These are phyloP conservation scores for Hyles vespertilio DNA, from an alignment of 1,140 invertebrate species.

Conservation along the genomic window DNA sequence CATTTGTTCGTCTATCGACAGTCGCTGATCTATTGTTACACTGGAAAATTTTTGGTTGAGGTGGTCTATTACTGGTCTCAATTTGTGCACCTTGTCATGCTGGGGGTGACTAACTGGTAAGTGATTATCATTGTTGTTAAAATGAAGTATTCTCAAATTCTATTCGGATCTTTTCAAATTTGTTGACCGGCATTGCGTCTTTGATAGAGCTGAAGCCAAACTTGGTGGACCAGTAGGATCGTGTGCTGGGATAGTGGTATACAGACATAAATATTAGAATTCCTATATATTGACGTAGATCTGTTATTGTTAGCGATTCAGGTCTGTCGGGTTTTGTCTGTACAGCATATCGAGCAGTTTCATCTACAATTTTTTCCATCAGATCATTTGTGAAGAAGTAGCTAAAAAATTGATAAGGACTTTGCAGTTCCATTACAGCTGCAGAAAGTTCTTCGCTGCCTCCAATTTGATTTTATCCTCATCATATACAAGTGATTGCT, in stretches of 20 bases:
- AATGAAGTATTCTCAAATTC: slow-evolving; percentile 9
- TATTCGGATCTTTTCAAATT: slow-evolving; percentile 16
- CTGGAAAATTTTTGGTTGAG: slow-evolving; percentile 9
- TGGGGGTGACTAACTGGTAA: slow-evolving; percentile 9
- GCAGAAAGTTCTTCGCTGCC: no score
- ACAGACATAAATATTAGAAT: slow-evolving; percentile 26
- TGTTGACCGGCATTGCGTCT: slow-evolving; percentile 12
- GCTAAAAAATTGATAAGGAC: slow-evolving; percentile 14
- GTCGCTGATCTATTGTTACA: slow-evolving; percentile 9
- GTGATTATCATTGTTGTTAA: slow-evolving; percentile 15
- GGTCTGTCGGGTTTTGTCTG: slow-evolving; percentile 23
- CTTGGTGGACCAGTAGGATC: slow-evolving; percentile 11
- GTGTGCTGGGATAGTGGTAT: slow-evolving; percentile 22
- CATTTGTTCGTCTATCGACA: not conserved
- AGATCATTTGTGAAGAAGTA: slow-evolving; percentile 13
- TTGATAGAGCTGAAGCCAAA: slow-evolving; percentile 9
- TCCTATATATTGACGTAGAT: slow-evolving; percentile 25
- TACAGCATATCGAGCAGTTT: slow-evolving; percentile 10
- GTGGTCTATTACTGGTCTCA: slow-evolving; percentile 10
- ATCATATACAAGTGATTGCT: no score
- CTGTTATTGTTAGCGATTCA: slow-evolving; percentile 15
- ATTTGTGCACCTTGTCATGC: slow-evolving; percentile 12
- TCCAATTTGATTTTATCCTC: no score
- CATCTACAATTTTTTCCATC: slow-evolving; percentile 14
- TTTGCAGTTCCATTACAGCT: slow-evolving; percentile 13